Base-by-base conservation (phyloP, 2,888 invertebrate genomes). In the Pandemis corylana region DNA sequence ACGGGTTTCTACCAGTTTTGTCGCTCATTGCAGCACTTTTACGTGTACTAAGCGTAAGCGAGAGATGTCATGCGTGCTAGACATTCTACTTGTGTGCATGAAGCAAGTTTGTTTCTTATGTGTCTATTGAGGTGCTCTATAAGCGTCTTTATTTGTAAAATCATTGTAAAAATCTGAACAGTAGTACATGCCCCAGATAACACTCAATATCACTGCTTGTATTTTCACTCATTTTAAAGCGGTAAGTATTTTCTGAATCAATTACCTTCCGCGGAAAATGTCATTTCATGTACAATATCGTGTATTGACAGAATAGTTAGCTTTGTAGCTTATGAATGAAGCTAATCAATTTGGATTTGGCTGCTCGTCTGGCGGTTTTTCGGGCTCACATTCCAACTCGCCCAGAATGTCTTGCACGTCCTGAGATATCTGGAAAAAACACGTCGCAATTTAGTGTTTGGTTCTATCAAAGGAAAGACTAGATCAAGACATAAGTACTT, bases 381-480 rank as follows among this genome's bases (percentile, higher is more conserved):
- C 63, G 0, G 76, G 67, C 5, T 76, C 76, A 13, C 76, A 76
- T 71, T 87, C 86, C 5, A 87, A 79, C 20, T 80, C 73, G 6
- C 79, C 78, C 61, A 89, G 77, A 69, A 88, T 82, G 0, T 84
- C 83, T 73, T 86, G 81, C 3, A 88, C 81, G 13, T 87, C 87
- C 3, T 78, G 76, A 0, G 83, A 79, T 15, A 80, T 77, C 88
- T 87, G 86, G 9, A 85, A 85, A 44, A 51, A n/a, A 59, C 46
- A 64, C 6, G n/a, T 7, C n/a, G 5, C 13, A 5, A 56, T 56
- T 56, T 53, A 15, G 7, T 15, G 51, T 15, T 15, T 53, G 15
- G 15, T 53, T n/a, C 5, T 13, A n/a, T 53, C 7, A 15, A 15
- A 15, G 15, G 1, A 46, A 46, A 46, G 20, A 46, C 46, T 46